phyloP scores from a whole-genome alignment of 2,888 invertebrate species.

The Cryptops parisi region DNA sequence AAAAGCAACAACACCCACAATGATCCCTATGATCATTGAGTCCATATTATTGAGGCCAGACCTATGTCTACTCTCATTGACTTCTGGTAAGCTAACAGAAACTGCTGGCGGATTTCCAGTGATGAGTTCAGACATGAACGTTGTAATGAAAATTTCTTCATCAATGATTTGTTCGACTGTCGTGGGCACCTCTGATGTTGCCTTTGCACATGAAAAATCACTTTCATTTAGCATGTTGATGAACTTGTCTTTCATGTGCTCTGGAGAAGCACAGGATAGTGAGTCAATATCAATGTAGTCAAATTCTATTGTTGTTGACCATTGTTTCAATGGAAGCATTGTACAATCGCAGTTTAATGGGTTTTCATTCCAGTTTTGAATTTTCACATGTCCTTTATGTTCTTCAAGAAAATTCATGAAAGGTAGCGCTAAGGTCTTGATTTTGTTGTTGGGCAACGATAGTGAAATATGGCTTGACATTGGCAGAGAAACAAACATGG shows the following conservation, averaged over 20 bases:
- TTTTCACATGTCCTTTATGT: constrained; percentile 53
- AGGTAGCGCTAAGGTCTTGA: constrained; percentile 60
- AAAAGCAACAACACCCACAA: constrained; percentile 80
- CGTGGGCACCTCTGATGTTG: constrained; percentile 26
- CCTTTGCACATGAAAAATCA: constrained; percentile 57
- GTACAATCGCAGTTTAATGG: constrained; percentile 77
- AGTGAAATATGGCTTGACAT: constrained; percentile 64
- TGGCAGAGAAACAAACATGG: constrained; percentile 71
- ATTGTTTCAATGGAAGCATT: constrained; percentile 59
- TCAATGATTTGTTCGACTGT: too few species aligned
- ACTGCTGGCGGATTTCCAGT: not conserved
- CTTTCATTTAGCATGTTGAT: constrained; percentile 64
- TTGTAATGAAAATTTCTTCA: not conserved
- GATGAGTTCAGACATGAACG: not conserved
- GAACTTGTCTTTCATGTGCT: constrained; percentile 49
- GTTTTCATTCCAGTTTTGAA: constrained; percentile 59
- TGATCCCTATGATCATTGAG: constrained; percentile 86
- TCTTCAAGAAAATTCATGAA: constrained; percentile 67
- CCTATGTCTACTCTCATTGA: not conserved
- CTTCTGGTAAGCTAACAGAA: not conserved
- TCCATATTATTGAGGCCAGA: constrained; percentile 55
- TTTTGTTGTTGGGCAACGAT: constrained; percentile 61
- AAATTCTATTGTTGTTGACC: constrained; percentile 38
- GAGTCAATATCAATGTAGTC: constrained; percentile 24
- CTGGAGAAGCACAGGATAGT: constrained; percentile 51